Percentiles rank a stretch among this genome's conserved stretches.
Conservation (phyloP, 2,888 invertebrate genomes). For the Polylopha cassiicola region DNA sequence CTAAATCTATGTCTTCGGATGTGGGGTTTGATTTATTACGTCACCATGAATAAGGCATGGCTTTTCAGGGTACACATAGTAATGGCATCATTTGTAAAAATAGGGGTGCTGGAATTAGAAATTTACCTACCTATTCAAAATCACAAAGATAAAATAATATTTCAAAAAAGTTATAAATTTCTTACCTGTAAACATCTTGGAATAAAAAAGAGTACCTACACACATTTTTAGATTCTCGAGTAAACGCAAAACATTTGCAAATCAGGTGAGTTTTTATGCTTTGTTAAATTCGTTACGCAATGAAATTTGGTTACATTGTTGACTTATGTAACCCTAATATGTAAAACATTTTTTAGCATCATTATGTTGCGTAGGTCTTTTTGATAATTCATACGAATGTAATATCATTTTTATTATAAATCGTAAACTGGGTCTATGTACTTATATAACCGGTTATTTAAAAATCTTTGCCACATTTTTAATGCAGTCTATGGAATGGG, state of each 20-base stretch:
- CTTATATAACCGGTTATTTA: too few relatives aligned
- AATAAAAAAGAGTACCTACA: background rate
- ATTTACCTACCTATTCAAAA: too few relatives aligned
- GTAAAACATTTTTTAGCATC: slow-evolving; percentile 1
- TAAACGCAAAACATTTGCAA: slow-evolving; percentile 3
- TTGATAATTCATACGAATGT: too few relatives aligned
- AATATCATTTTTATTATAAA: too few relatives aligned
- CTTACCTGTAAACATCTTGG: too few relatives aligned
- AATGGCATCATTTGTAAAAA: slow-evolving; percentile 39
- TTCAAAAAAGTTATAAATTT: too few relatives aligned
- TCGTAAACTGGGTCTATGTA: too few relatives aligned
- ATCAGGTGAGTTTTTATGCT: slow-evolving; percentile 3
- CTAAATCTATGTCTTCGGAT: slow-evolving; percentile 38
- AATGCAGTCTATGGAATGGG: too few relatives aligned
- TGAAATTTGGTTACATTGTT: slow-evolving; percentile 1
- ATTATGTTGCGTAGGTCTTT: slow-evolving; percentile 1
- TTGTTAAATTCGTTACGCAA: slow-evolving; percentile 2
- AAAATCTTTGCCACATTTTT: too few relatives aligned
- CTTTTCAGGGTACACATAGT: slow-evolving; percentile 47
- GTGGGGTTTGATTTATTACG: slow-evolving; percentile 55
- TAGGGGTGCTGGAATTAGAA: too few relatives aligned
- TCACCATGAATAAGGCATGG: slow-evolving; percentile 55
- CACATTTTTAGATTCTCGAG: background rate
- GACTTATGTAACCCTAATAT: slow-evolving; percentile 7
- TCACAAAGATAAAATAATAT: too few relatives aligned